Evolutionary conservation across 2,888 invertebrate species (phyloP), one percentile per base, ranked within the genome.

Genomic region (Limenitis arthemis): DNA sequence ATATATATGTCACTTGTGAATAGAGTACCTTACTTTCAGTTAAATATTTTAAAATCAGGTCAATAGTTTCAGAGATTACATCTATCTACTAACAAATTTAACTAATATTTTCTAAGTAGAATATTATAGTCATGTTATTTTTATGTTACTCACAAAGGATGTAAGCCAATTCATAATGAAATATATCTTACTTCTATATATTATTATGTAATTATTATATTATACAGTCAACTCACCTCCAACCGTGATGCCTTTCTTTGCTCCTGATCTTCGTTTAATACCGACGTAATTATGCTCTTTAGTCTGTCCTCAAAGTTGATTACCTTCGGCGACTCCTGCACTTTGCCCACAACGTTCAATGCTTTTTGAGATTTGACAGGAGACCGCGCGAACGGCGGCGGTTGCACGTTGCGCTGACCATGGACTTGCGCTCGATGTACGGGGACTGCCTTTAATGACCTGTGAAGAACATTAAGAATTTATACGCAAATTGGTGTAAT

Each of bases 221-320:
- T 36, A 41, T 29, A 41, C 39, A 31, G 9, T 38, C 37, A n/a
- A 5, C 40, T 53, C 11, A 65, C 63, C 61, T 63, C 62, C 11
- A 62, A 59, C 41, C 66, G 62, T 32, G 66, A 65, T 8, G 66
- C 65, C 46, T 68, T 66, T 38, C 65, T 57, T 38, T 66, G 67
- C 50, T 70, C 86, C 68, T 93, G 93, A 73, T 95, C 95, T 73
- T 96, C 95, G 73, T 96, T 96, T 36, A 96, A 79, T 48, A 94
- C 95, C 4, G 93, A 93, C 3, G 94, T 94, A 58, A 95, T 95
- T 55, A 95, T 94, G 70, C 93, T 94, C 79, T 95, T 94, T 40
- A 95, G 87, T 30, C 96, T 88, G 77, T 97, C 96, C 76, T 97
- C 96, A 74, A 96, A 96, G 76, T 96, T 95, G 49, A 94, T 93